Evolutionary conservation across 2,888 invertebrate species (phyloP).

Genomic region (Pammene fasciana): DNA sequence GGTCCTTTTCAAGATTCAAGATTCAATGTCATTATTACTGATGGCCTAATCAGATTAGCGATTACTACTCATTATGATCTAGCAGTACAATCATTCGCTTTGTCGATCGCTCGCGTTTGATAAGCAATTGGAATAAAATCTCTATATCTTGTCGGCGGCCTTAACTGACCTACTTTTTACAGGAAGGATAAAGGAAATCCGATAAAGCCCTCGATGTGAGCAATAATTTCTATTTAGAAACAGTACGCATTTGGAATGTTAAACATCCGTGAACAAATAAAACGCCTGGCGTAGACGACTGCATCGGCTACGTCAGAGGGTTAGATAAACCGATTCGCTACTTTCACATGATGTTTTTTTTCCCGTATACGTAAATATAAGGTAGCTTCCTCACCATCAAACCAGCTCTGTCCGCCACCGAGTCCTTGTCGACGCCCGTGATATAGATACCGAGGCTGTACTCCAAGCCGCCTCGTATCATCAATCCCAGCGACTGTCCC

Average conservation of each 20-base stretch:
- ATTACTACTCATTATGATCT: too few relatives aligned
- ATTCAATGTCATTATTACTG: too few relatives aligned
- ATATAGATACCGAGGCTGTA: slow-evolving; percentile 98
- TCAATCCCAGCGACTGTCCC: slow-evolving; percentile 94
- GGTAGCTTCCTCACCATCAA: slow-evolving; percentile 85
- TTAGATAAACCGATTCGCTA: too few relatives aligned
- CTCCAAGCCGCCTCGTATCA: slow-evolving; percentile 97
- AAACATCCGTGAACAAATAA: slow-evolving; percentile 34
- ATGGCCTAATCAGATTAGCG: too few relatives aligned
- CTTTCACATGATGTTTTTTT: too few relatives aligned
- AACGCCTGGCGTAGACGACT: slow-evolving; percentile 19
- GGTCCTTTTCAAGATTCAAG: too few relatives aligned
- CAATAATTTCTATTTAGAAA: slow-evolving; percentile 44
- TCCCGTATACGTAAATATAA: neutral
- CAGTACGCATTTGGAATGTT: slow-evolving; percentile 36
- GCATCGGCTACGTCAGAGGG: too few relatives aligned
- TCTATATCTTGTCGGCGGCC: slow-evolving; percentile 38
- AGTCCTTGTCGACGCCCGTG: slow-evolving; percentile 96
- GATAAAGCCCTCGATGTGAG: slow-evolving; percentile 44
- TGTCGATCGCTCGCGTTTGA: too few relatives aligned
- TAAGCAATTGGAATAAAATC: slow-evolving; percentile 4
- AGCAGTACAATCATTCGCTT: too few relatives aligned
- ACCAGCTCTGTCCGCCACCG: slow-evolving; percentile 95
- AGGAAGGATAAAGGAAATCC: slow-evolving; percentile 38
- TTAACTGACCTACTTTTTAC: slow-evolving; percentile 43